Evolutionary conservation across 2,113 vertebrate genomes (phyloP), one percentile per base, ranked within the genome.

Genomic region (Podilymbus podiceps): DNA sequence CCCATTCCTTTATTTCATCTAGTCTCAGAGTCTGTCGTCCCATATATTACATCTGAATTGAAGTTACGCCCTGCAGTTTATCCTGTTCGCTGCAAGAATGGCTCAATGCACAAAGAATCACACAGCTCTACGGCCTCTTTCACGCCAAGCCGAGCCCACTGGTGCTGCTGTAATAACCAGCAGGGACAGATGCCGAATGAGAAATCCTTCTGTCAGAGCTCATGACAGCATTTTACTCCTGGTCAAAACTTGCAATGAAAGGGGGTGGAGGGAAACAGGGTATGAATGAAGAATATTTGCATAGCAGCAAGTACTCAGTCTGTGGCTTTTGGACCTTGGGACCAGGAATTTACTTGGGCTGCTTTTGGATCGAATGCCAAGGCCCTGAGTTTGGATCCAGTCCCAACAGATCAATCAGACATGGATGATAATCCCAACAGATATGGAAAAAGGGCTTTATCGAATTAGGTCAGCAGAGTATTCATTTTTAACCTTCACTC

Each of bases 1-100:
- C 47, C 40, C 71, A n/a, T 80, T 80, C 50, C 77, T 94, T 94
- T 85, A 95, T 94, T 96, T 97, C 90, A 79, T 78, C 63, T 93
- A 72, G 56, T 85, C 66, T 82, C 63, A 66, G 73, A 73, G 74
- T 58, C 63, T 86, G 67, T 55, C 20, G 31, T 64, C 63, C 83
- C 58, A 33, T 50, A 59, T 23, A 50, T 83, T 77, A 60, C 40
- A 88, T 27, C 58, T 75, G 90, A 88, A 69, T 25, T 55, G 88
- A 85, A 90, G 56, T 40, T 63, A 79, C 85, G 91, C 82, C 60
- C 81, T 76, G 72, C 58, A 60, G 42, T 40, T 90, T 68, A 53
- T 74, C 67, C 38, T 53, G 15, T 73, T 92, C 9, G 9, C 82
- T 95, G 76, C 82, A 89, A 87, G 56, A 91, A 90, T 15, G 30